Base-by-base conservation (phyloP, 2,113 vertebrate species). In the Hemicordylus capensis region DNA sequence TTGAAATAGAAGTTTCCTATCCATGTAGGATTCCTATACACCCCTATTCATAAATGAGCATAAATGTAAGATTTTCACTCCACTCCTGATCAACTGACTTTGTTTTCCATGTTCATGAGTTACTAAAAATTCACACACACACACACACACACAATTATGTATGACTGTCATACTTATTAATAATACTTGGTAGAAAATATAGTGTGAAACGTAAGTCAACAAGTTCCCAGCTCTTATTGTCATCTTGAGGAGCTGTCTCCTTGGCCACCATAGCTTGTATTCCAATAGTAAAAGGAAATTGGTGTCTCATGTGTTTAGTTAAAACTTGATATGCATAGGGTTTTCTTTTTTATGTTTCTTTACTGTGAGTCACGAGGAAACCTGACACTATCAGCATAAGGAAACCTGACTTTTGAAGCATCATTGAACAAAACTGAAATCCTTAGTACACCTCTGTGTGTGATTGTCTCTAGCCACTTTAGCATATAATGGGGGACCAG, bases 291-390 rank as follows among this genome's bases (percentile, higher is more conserved):
- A 75, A 46, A 79, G n/a, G 15, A 59, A 69, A 4, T 22, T 1
- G 0, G 17, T 82, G 76, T 3, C 63, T 2, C 0, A n/a, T 70
- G 39, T 74, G 31, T 34, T 67, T 44, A 19, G 0, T 1, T 14
- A 31, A 42, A 19, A 1, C 24, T 5, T 54, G 24, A 69, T n/a
- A 1, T 0, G 0, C 39, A 54, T 79, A 22, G 26, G 2, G 3
- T 5, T 51, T 82, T 81, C 42, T 22, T 24, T 2, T 1, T 39
- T 48, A 2, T 3, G 0, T 4, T 1, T 7, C 67, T 74, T n/a
- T 10, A 42, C 85, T 3, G 0, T 0, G 39, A 1, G 0, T 56
- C 77, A 39, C 37, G 9, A 56, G 31, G 48, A 63, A 48, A 54
- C 5, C 24, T 72, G 42, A 51, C 73, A 67, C 34, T 56, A 6